phyloP scores from a whole-genome alignment of 2,888 invertebrate genomes.

The Aspidiotus rigidus region DNA sequence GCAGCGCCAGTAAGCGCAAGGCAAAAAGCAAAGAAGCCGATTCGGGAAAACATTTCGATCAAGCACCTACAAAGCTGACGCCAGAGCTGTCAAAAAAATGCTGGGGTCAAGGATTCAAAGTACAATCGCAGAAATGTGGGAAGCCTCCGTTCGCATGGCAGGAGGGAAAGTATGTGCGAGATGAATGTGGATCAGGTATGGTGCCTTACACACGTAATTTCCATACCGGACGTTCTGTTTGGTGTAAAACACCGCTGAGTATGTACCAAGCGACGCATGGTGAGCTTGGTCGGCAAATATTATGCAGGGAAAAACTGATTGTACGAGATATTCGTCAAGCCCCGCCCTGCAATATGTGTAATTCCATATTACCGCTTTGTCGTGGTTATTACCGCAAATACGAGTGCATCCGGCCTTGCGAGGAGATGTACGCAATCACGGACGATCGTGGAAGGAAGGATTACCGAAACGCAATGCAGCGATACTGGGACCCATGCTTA shows the following conservation, averaged over 20 bases:
- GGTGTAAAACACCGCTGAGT: slow-evolving; percentile 19
- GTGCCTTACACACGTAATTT: background rate
- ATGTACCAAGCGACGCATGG: slow-evolving; percentile 29
- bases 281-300: slow-evolving; percentile 22
- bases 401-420: slow-evolving; percentile 25
- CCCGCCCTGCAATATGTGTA: slow-evolving; percentile 20
- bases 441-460: slow-evolving; percentile 6
- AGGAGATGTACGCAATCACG: slow-evolving; percentile 15
- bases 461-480: slow-evolving; percentile 3
- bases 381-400: slow-evolving; percentile 27
- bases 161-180: background rate
- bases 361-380: slow-evolving; percentile 20
- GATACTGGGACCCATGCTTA: slow-evolving; percentile 24
- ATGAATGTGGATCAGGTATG: background rate
- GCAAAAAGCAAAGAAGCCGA: no score
- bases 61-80: no score
- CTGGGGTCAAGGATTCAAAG: no score
- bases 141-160: background rate
- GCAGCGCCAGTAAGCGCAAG: no score
- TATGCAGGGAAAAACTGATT: slow-evolving; percentile 20
- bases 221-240: background rate
- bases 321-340: slow-evolving; percentile 14
- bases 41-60: no score
- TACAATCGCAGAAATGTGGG: no score
- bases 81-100: no score